These are phyloP conservation scores for Psilopogon haemacephalus DNA, from an alignment of 2,113 vertebrate species.

Conservation along the genomic window DNA sequence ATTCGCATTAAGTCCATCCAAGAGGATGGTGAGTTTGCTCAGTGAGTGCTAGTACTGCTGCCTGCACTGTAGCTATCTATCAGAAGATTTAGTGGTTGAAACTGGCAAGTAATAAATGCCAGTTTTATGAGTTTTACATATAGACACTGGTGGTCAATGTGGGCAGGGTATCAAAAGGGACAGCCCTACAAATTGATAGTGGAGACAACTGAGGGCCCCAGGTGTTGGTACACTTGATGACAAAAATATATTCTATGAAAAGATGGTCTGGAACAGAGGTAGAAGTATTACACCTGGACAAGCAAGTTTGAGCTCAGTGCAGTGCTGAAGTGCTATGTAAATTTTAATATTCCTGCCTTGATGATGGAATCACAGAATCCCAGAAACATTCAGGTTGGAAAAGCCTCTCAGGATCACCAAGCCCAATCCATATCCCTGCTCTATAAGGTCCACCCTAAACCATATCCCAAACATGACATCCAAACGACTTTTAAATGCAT, in stretches of 20 bases:
- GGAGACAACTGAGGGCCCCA: neutral
- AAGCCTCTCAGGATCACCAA: too few species aligned
- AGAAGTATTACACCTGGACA: neutral
- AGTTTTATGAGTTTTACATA: neutral
- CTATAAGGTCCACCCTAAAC: too few species aligned
- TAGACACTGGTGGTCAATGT: neutral
- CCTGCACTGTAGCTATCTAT: neutral
- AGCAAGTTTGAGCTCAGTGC: neutral
- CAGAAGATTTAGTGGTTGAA: neutral
- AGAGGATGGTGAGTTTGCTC: neutral
- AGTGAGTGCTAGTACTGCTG: neutral
- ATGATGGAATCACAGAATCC: too few species aligned
- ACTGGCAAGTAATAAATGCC: neutral
- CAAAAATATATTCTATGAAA: neutral
- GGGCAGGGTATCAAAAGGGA: neutral
- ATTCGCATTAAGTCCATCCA: neutral
- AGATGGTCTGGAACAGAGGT: neutral
- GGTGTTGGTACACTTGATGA: neutral
- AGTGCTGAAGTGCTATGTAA: neutral
- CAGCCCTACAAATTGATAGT: neutral
- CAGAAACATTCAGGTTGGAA: too few species aligned
- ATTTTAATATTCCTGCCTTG: neutral
- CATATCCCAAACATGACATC: too few species aligned
- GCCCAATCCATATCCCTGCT: too few species aligned
- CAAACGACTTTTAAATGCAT: too few species aligned